Base-by-base conservation (phyloP, 2,113 vertebrate genomes). In the Tachysurus vachellii region DNA sequence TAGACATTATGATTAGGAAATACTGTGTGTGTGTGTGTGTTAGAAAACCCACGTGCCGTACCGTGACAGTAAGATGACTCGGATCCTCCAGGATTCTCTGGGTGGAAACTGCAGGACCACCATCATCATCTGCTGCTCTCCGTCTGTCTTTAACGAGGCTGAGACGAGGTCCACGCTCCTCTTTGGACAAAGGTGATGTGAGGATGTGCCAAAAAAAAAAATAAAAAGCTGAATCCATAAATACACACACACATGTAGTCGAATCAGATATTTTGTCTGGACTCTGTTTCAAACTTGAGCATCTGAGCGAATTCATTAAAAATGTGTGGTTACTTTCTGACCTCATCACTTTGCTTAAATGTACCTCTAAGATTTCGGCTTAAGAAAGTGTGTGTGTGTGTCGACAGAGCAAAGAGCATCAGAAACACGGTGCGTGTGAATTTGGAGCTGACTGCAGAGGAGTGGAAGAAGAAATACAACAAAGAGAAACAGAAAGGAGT, bases 381-480 rank as follows among this genome's bases (percentile, higher is more conserved):
- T n/a, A n/a, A n/a, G n/a, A n/a, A n/a, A n/a, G 2, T 61, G 1
- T 47, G 1, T 6, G 26, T 28, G 50, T 80, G 9, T 17, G 50
- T 75, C 16, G 17, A n/a, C 88, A 99, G 97, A 93, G 97, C 97
- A 0, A 98, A 99, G 95, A 98, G 97, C 53, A 98, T 99, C 92
- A 98, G 98, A 94, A 99, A 99, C 91, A 99, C 97, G 0, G 97
- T 98, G 88, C 97, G 96, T 3, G 97, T 99, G 87, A 99, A 99
- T 88, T 93, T 98, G 94, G 97, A 99, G 92, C 93, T 98, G 92
- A 98, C 97, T 0, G 97, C 97, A 0, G 97, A 99, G 90, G 97
- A 99, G 93, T 99, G 97, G 97, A 98, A 98, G 94, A 98, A 98
- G 92, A 99, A 99, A 66, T 98, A 96, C 0, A 97, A 99, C 91